Evolutionary conservation across 2,888 invertebrate genomes (phyloP).

Genomic region (Chrysotoxum bicinctum): DNA sequence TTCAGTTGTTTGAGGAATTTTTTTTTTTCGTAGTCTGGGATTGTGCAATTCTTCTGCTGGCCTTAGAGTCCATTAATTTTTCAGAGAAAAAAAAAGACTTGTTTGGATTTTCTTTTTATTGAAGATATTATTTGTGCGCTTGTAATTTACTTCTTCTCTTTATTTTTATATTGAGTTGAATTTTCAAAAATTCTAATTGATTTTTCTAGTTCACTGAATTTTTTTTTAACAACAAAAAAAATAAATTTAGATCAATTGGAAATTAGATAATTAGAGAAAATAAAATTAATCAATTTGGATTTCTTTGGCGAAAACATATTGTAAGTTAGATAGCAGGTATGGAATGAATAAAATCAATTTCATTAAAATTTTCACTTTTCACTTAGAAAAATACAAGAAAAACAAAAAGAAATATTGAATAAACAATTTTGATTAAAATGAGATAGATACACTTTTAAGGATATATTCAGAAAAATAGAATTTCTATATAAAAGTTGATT

Average conservation of each 20-base stretch:
- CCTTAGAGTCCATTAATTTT: slow-evolving; percentile 43
- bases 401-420: too few relatives aligned
- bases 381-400: too few relatives aligned
- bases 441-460: too few relatives aligned
- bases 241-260: not conserved
- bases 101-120: slow-evolving; percentile 42
- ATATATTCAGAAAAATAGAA: too few relatives aligned
- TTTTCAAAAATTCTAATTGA: not conserved
- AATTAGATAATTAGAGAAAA: not conserved
- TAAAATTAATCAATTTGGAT: too few relatives aligned
- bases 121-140: not conserved
- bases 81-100: slow-evolving; percentile 2
- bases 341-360: too few relatives aligned
- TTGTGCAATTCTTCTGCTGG: slow-evolving; percentile 36
- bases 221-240: not conserved
- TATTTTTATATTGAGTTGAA: not conserved
- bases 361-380: too few relatives aligned
- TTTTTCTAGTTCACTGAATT: not conserved
- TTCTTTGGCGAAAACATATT: too few relatives aligned
- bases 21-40: slow-evolving; percentile 15
- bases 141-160: not conserved
- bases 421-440: too few relatives aligned
- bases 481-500: too few relatives aligned
- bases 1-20: slow-evolving; percentile 23
- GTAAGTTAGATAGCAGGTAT: too few relatives aligned